phyloP scores from a whole-genome alignment of 2,888 invertebrate species.

The Hypomecis atomaria region DNA sequence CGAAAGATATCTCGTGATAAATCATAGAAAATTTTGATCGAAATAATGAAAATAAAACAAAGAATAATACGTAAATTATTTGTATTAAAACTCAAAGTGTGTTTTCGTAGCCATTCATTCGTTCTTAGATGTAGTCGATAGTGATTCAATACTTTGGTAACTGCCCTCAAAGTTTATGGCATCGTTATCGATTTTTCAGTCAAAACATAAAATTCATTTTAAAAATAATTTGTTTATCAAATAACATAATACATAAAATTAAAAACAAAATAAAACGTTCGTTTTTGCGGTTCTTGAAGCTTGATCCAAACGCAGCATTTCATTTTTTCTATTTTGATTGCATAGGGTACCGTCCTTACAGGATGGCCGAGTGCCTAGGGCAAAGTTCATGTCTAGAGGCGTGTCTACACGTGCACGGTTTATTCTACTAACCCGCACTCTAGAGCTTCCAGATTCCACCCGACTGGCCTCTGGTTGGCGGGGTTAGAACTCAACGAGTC shows the following conservation, averaged over 20 bases:
- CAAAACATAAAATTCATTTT: conserved; percentile 6
- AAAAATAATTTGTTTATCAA: neutral
- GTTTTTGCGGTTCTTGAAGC: conserved; percentile 6
- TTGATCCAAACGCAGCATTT: conserved; percentile 2
- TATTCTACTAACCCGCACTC: conserved; percentile 75
- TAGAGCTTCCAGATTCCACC: conserved; percentile 75
- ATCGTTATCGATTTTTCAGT: conserved; percentile 1
- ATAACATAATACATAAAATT: conserved; percentile 5
- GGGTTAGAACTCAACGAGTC: conserved; percentile 71
- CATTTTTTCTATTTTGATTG: neutral
- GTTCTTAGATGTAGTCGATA: neutral
- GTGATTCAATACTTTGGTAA: neutral
- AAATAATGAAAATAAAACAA: neutral
- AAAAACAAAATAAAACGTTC: conserved; percentile 4
- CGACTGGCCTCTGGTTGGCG: conserved; percentile 52
- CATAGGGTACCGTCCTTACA: conserved; percentile 1
- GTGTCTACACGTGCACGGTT: conserved; percentile 31
- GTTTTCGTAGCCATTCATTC: neutral
- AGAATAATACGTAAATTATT: conserved; percentile 1
- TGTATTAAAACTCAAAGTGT: conserved; percentile 1
- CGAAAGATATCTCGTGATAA: neutral
- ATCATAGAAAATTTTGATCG: neutral
- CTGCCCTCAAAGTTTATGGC: conserved; percentile 1
- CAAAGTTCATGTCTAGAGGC: conserved; percentile 11
- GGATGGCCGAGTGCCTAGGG: neutral